Conservation (phyloP, 2,888 invertebrate species). For the Agonopterix heracliana region DNA sequence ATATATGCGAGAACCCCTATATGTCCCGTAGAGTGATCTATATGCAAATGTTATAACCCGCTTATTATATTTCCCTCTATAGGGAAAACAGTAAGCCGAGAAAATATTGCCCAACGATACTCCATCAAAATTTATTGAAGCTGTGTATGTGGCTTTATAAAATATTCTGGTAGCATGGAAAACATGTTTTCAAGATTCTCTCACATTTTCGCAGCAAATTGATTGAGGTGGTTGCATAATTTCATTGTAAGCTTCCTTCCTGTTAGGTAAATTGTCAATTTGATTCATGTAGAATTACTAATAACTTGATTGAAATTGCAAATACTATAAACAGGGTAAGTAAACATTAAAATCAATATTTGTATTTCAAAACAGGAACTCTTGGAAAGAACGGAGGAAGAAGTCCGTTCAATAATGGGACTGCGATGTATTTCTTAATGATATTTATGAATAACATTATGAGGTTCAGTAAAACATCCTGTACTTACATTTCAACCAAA, state of each 20-base stretch:
- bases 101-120: constrained; percentile 46
- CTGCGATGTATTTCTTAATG: too few relatives aligned
- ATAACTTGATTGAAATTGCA: too few relatives aligned
- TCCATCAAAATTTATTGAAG: constrained; percentile 63
- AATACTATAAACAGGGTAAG: too few relatives aligned
- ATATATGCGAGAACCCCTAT: constrained; percentile 21
- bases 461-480: too few relatives aligned
- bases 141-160: constrained; percentile 34
- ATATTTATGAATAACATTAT: too few relatives aligned
- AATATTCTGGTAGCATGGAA: constrained; percentile 27
- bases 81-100: constrained; percentile 52
- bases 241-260: too few relatives aligned
- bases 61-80: constrained; percentile 67
- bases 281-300: too few relatives aligned
- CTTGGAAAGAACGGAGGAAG: too few relatives aligned
- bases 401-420: too few relatives aligned
- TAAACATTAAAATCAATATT: too few relatives aligned
- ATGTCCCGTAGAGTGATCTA: constrained; percentile 58
- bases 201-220: background rate
- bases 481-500: background rate
- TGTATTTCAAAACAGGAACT: too few relatives aligned
- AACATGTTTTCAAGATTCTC: constrained; percentile 32
- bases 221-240: background rate
- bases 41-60: constrained; percentile 74
- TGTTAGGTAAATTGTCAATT: too few relatives aligned